Conservation (phyloP, 2,888 invertebrate genomes). For the Phasia obesa region DNA sequence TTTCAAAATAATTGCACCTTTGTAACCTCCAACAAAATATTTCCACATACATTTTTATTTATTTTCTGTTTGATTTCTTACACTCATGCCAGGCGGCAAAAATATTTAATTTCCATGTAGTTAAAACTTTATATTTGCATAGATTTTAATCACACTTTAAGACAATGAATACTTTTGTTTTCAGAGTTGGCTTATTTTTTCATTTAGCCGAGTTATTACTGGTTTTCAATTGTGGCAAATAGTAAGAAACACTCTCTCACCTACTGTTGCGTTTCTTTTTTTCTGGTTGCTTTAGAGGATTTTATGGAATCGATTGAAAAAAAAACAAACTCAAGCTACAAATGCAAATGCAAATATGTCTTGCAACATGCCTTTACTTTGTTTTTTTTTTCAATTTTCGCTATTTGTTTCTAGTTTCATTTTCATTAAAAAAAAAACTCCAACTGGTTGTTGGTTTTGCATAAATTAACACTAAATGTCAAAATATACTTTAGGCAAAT, state of each 20-base stretch:
- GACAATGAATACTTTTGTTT: conserved; percentile 65
- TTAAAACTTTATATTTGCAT: conserved; percentile 69
- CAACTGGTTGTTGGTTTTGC: conserved; percentile 47
- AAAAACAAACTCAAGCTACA: conserved; percentile 19
- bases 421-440: conserved; percentile 32
- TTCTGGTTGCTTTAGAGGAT: conserved; percentile 32
- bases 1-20: conserved; percentile 69
- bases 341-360: conserved; percentile 37
- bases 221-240: conserved; percentile 42
- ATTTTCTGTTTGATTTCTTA: neutral
- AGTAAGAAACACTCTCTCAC: conserved; percentile 54
- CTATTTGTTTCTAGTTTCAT: conserved; percentile 34
- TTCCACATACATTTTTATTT: conserved; percentile 55
- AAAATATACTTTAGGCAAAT: conserved; percentile 71
- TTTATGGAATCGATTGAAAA: conserved; percentile 46
- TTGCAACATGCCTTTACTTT: conserved; percentile 10
- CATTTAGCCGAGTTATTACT: conserved; percentile 55
- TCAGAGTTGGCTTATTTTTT: conserved; percentile 25
- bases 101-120: conserved; percentile 62
- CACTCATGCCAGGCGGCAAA: conserved; percentile 27
- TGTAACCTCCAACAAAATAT: conserved; percentile 67
- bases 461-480: conserved; percentile 72
- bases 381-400: conserved; percentile 16
- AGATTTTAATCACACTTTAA: conserved; percentile 69
- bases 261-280: conserved; percentile 25